A percentile compares a stretch with the other conserved stretches of the same genome.
Conservation (phyloP, 2,113 vertebrate species). For the Neogale vison region DNA sequence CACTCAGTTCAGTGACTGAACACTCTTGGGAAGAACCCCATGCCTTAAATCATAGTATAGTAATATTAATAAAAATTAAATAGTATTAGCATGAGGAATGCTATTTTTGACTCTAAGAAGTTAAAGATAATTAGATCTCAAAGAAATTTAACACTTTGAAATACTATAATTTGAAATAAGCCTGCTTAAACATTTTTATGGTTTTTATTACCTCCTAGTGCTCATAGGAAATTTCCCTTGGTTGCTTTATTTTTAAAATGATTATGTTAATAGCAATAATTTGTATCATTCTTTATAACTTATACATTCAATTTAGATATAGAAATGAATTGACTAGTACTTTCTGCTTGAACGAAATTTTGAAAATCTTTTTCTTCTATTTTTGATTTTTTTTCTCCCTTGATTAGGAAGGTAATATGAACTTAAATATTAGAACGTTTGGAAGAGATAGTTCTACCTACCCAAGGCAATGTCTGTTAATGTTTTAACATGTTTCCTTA, state of each 20-base stretch:
- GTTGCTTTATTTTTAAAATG: constrained; percentile 9
- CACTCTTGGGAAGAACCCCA: not conserved
- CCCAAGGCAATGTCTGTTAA: not conserved
- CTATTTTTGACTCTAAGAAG: not conserved
- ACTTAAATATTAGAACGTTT: not conserved
- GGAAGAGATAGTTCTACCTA: not conserved
- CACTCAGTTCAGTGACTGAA: not conserved
- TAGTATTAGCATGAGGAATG: not conserved
- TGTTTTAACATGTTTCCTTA: not conserved
- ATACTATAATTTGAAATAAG: not conserved
- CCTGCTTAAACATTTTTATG: not conserved
- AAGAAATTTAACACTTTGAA: not conserved
- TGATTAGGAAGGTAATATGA: not conserved
- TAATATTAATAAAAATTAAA: not conserved
- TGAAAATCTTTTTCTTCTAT: constrained; percentile 20
- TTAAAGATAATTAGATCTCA: not conserved
- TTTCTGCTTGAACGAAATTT: not conserved
- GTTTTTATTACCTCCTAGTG: not conserved
- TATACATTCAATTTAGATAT: not conserved
- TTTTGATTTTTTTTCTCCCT: not conserved
- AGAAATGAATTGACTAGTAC: not conserved
- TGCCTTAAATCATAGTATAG: not conserved
- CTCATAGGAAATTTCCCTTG: not conserved
- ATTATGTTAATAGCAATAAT: not conserved
- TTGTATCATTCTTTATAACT: not conserved